These are phyloP conservation scores for Slavum lentiscoides DNA, from an alignment of 2,888 invertebrate species.

Conservation along the genomic window DNA sequence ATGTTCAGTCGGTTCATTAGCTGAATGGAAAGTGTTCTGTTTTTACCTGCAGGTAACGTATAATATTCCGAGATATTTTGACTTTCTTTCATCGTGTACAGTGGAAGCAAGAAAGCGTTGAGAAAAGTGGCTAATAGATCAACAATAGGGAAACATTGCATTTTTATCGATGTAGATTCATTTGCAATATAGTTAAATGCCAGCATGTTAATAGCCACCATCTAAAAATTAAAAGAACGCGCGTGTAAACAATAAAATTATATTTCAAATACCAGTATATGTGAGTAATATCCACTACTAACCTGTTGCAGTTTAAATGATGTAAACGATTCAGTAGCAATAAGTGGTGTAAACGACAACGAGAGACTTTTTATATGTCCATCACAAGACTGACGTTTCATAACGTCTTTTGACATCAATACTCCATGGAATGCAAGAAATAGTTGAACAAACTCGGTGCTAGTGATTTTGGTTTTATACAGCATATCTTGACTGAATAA, in stretches of 20 bases:
- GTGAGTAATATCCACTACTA: constrained; percentile 45
- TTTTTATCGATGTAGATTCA: constrained; percentile 55
- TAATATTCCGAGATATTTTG: constrained; percentile 67
- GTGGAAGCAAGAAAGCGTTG: constrained; percentile 71
- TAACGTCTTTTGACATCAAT: constrained; percentile 64
- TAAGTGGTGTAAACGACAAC: constrained; percentile 73
- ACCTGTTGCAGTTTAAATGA: constrained; percentile 74
- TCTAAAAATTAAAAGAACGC: constrained; percentile 61
- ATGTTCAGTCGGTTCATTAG: not conserved
- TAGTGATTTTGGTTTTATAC: constrained; percentile 66
- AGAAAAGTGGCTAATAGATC: constrained; percentile 70
- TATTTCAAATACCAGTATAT: not conserved
- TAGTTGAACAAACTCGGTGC: constrained; percentile 65
- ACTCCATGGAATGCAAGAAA: constrained; percentile 70
- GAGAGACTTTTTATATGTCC: constrained; percentile 69
- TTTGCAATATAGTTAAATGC: constrained; percentile 68
- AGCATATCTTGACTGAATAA: constrained; percentile 60
- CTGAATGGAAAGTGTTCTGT: not conserved
- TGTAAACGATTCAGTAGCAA: constrained; percentile 78
- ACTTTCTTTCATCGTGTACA: constrained; percentile 70
- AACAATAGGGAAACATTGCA: constrained; percentile 61
- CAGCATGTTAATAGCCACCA: constrained; percentile 77
- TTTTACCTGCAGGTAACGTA: constrained; percentile 71
- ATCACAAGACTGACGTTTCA: constrained; percentile 63
- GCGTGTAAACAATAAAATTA: not conserved